Evolutionary conservation across 1,140 invertebrate genomes (phyloP), one percentile per base, ranked within the genome.

Genomic region (Dendroctonus ponderosae): DNA sequence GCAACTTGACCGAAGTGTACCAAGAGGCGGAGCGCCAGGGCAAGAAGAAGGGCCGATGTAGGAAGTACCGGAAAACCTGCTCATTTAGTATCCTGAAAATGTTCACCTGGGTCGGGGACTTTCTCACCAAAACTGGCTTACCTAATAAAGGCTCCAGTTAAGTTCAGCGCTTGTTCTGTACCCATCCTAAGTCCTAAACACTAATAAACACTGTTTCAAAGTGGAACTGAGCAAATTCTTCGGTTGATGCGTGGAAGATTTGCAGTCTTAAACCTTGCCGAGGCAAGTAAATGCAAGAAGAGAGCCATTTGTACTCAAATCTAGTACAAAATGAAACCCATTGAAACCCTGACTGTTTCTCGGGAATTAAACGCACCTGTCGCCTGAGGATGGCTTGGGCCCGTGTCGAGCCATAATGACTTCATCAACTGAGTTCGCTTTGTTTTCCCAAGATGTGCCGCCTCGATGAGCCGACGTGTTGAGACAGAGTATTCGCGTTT

Each of bases 21-120:
- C 74, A 67, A 12, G 64, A 75, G 6, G 81, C 82, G 0, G 82
- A 84, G 70, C 50, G 52, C 38, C 73, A 72, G 39, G 67, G 71
- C 7, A 67, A 66, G 11, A 70, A 60, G 14, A 73, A 74, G 15
- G 62, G 69, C 37, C 49, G 80, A 53, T 83, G 82, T 57, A 65
- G 74, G 37, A 71, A 68, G 11, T 77, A 73, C 64, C 73, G 76
- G 9, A 72, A 76, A 58, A 68, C 73, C 5, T 83, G 81, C 68
- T 66, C 75, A 0, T 71, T 81, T 6, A 82, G 78, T 76, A 63
- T 81, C 48, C 68, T 83, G 14, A 75, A 78, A 66, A 39, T 79
- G 38, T 74, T 82, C 48, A 69, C 69, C 48, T 67, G 62, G 44
- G 53, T 73, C 37, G 66, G 48, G 40, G 48, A 49, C 6, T 56